These are phyloP conservation scores for Octopus sinensis DNA, from an alignment of 1,140 invertebrate genomes.

Conservation along the genomic window DNA sequence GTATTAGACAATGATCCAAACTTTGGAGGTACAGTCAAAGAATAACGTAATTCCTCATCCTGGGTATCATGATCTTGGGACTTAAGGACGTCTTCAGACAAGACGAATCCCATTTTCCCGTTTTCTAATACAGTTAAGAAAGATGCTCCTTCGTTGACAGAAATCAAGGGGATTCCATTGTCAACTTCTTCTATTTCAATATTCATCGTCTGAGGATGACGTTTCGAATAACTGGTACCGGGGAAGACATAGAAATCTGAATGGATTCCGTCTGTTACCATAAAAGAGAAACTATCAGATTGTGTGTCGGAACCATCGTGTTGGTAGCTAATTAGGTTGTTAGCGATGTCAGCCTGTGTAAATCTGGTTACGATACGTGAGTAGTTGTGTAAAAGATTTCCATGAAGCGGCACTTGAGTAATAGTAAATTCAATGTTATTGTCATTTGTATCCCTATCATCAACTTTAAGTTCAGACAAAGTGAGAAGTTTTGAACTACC, in stretches of 20 bases:
- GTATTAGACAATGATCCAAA: constrained; percentile 51
- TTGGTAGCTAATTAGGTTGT: constrained; percentile 54
- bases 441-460: constrained; percentile 54
- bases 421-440: constrained; percentile 51
- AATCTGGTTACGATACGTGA: constrained; percentile 46
- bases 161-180: constrained; percentile 50
- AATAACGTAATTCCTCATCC: constrained; percentile 41
- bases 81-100: constrained; percentile 44
- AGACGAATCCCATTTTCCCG: constrained; percentile 41
- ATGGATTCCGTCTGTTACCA: constrained; percentile 56
- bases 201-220: constrained; percentile 46
- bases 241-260: constrained; percentile 54
- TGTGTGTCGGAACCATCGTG: constrained; percentile 57
- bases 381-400: constrained; percentile 50
- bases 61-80: constrained; percentile 54
- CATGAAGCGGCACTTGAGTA: constrained; percentile 53
- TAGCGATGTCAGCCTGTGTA: constrained; percentile 50
- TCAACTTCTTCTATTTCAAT: constrained; percentile 56
- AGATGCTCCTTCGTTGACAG: constrained; percentile 47
- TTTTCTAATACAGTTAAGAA: constrained; percentile 36
- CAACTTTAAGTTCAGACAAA: constrained; percentile 56
- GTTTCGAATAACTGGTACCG: constrained; percentile 39
- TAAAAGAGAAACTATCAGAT: constrained; percentile 55
- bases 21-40: constrained; percentile 46
- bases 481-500: constrained; percentile 54